Percentiles rank a stretch among this genome's conserved stretches.
Evolutionary conservation across 2,797 vertebrate genomes (phyloP).

Genomic region (Liasis olivaceus): DNA sequence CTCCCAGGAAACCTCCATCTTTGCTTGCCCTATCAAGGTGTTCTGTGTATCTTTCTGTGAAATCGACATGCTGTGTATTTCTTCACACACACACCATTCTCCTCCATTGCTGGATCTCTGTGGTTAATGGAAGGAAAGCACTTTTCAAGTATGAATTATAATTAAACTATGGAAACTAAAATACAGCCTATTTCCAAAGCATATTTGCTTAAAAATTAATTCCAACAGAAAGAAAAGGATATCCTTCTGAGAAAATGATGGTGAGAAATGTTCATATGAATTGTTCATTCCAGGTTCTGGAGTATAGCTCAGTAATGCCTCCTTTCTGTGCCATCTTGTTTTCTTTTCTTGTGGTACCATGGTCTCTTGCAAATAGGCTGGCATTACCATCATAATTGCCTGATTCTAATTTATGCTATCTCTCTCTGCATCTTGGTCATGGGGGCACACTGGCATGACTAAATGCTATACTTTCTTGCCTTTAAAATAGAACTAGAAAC

Average conservation of each 20-base stretch:
- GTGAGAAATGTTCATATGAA: neutral
- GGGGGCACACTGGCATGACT: neutral
- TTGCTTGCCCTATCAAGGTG: neutral
- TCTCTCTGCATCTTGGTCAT: neutral
- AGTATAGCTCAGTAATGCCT: neutral
- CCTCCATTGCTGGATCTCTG: neutral
- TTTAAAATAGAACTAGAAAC: constrained; percentile 1
- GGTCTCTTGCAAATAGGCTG: neutral
- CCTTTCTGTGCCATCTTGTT: neutral
- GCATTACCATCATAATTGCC: neutral
- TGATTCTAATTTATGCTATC: neutral
- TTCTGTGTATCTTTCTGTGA: neutral
- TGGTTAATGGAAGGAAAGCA: neutral
- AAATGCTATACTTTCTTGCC: neutral
- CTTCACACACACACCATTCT: neutral
- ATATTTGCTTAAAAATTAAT: neutral
- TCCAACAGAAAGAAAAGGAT: neutral
- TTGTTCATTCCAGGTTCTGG: neutral
- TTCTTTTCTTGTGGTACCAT: neutral
- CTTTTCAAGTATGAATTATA: neutral
- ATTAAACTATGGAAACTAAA: neutral
- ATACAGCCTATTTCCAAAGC: neutral
- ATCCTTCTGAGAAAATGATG: neutral
- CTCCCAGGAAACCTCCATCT: neutral
- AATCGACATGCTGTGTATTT: neutral